Evolutionary conservation across 2,113 vertebrate genomes (phyloP), one percentile per base, ranked within the genome.

Genomic region (Marmota monax): DNA sequence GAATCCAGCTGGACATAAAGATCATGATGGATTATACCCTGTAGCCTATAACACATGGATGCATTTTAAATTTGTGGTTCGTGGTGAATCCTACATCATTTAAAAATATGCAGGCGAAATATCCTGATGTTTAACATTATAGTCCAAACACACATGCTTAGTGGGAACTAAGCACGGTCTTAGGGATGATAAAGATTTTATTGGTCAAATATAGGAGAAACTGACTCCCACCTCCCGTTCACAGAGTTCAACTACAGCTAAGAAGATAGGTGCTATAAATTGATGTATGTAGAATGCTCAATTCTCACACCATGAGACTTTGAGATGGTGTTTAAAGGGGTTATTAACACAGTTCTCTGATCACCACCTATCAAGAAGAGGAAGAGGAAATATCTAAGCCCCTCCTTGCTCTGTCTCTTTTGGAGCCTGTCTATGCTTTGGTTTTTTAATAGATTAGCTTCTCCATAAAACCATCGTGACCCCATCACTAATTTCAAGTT

Each of bases 81-180:
- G 4, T 56, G 51, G 8, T 42, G 61, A 88, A 7, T 32, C 45
- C 99, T 2, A 99, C 99, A 58, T 99, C 99, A 42, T 99, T 99
- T 98, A 99, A 99, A 98, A 99, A 99, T 94, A 99, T 99, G 98
- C 99, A 98, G 94, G 99, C 99, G 94, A 99, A 99, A 99, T 99
- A 99, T 93, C 99, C 99, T 13, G 99, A 99, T 97, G 99, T 99
- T 94, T 97, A 99, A 98, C 99, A 99, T 98, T 99, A 99, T 76
- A 99, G 99, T 95, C 99, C 99, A 88, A 99, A 99, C 98, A 99
- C 99, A 10, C 42, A 51, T 51, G 12, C 10, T 98, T 99, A 39
- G 98, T 99, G 98, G 99, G 99, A 69, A 99, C 99, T 98, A 99
- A 99, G 92, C 97, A 98, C 0, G 99, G 99, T 61, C 98, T 99